These are phyloP conservation scores for Notolabrus celidotus DNA, from an alignment of 2,797 vertebrate species.

Conservation along the genomic window DNA sequence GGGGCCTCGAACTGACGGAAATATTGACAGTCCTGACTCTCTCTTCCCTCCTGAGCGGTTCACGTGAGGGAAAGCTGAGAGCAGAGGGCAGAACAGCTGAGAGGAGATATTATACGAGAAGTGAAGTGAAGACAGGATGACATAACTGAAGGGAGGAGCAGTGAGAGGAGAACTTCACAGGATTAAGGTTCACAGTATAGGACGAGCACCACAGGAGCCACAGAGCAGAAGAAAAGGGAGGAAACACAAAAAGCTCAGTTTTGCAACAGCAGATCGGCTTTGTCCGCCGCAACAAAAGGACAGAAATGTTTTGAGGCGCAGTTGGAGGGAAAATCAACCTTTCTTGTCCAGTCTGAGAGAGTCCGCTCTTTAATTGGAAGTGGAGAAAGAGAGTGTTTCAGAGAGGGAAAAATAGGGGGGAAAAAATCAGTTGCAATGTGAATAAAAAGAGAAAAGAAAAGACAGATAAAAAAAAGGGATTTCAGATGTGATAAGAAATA, in stretches of 20 bases:
- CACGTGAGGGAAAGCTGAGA: conserved; percentile 24
- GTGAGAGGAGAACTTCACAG: conserved; percentile 41
- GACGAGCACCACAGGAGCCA: conserved; percentile 46
- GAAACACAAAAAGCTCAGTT: conserved; percentile 59
- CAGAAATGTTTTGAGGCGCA: conserved; percentile 62
- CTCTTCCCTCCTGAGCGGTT: conserved; percentile 35
- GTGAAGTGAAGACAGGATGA: conserved; percentile 27
- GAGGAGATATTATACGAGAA: conserved; percentile 25
- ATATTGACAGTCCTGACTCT: conserved; percentile 34
- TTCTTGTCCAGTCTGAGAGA: conserved; percentile 46
- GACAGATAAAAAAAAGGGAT: conserved; percentile 1
- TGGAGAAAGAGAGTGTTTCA: conserved; percentile 28
- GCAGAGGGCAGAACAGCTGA: neutral
- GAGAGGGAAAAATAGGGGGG: neutral
- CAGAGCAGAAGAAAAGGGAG: conserved; percentile 29
- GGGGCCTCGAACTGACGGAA: conserved; percentile 30
- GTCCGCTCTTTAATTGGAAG: conserved; percentile 56
- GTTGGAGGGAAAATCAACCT: conserved; percentile 54
- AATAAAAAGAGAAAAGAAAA: conserved; percentile 8
- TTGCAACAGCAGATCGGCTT: conserved; percentile 67
- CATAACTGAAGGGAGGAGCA: conserved; percentile 33
- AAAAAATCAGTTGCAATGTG: conserved; percentile 36
- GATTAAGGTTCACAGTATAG: conserved; percentile 59
- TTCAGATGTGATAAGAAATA: conserved; percentile 15
- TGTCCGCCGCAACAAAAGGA: conserved; percentile 65